Evolutionary conservation across 2,888 invertebrate species (phyloP).

Genomic region (Thumatha senex): DNA sequence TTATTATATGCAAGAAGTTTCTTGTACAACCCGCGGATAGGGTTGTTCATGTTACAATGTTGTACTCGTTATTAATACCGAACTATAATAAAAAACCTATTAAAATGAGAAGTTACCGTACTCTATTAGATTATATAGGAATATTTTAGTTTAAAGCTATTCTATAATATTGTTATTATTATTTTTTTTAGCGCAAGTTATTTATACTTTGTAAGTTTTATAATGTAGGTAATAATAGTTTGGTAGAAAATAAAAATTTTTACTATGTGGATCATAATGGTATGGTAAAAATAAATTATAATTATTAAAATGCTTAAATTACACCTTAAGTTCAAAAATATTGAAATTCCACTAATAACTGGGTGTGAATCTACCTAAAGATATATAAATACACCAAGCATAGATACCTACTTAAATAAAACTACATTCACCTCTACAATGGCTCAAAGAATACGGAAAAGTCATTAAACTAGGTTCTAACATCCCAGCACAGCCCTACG

Average conservation of each 20-base stretch:
- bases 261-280: too few species aligned
- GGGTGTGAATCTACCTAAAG: too few species aligned
- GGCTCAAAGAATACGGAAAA: constrained; percentile 29
- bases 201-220: not conserved
- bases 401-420: not conserved
- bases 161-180: not conserved
- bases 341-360: too few species aligned
- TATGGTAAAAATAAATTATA: too few species aligned
- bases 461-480: constrained; percentile 49
- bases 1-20: constrained; percentile 84
- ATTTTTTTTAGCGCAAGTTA: too few species aligned
- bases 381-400: too few species aligned
- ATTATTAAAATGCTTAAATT: too few species aligned
- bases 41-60: constrained; percentile 56
- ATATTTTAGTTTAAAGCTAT: not conserved
- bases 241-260: too few species aligned
- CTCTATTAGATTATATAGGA: not conserved
- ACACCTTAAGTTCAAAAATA: too few species aligned
- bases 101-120: constrained; percentile 4
- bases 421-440: not conserved
- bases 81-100: constrained; percentile 17
- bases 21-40: constrained; percentile 80
- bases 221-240: too few species aligned
- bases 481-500: constrained; percentile 75
- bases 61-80: constrained; percentile 25